Conservation (phyloP, 2,797 vertebrate genomes). For the Sebastes dallii region DNA sequence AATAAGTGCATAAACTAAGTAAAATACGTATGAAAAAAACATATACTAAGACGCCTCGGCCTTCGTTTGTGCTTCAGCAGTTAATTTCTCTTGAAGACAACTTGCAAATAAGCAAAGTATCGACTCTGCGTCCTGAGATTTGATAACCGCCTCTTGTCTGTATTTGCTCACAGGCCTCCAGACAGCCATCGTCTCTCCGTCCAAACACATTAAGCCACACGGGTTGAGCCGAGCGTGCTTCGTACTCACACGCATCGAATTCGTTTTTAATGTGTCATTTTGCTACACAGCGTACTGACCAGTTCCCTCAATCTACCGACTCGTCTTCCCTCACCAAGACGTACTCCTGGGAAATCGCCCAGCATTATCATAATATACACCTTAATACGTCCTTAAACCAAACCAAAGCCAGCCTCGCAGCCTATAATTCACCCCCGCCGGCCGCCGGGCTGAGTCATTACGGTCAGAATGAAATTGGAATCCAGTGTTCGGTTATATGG, state of each 20-base stretch:
- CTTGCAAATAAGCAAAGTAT: not conserved
- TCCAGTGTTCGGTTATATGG: not conserved
- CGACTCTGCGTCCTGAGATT: not conserved
- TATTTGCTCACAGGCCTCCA: not conserved
- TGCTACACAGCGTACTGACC: not conserved
- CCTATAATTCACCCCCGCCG: not conserved
- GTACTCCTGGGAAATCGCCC: not conserved
- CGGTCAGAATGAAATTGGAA: not conserved
- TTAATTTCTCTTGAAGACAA: not conserved
- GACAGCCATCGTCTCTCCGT: not conserved
- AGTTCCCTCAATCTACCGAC: not conserved
- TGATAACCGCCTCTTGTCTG: not conserved
- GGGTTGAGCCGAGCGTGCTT: not conserved
- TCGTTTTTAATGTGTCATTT: not conserved
- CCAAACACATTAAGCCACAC: not conserved
- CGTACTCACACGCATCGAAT: not conserved
- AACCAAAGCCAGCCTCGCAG: not conserved
- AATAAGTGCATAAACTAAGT: too few species aligned
- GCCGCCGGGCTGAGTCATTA: not conserved
- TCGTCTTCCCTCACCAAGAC: not conserved
- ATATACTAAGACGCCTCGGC: too few species aligned
- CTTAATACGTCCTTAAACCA: not conserved
- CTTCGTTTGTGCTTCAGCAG: not conserved
- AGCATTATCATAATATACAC: not conserved
- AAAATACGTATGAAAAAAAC: too few species aligned